These are phyloP conservation scores for Limnodromus scolopaceus DNA, from an alignment of 2,797 vertebrate species.

Conservation along the genomic window DNA sequence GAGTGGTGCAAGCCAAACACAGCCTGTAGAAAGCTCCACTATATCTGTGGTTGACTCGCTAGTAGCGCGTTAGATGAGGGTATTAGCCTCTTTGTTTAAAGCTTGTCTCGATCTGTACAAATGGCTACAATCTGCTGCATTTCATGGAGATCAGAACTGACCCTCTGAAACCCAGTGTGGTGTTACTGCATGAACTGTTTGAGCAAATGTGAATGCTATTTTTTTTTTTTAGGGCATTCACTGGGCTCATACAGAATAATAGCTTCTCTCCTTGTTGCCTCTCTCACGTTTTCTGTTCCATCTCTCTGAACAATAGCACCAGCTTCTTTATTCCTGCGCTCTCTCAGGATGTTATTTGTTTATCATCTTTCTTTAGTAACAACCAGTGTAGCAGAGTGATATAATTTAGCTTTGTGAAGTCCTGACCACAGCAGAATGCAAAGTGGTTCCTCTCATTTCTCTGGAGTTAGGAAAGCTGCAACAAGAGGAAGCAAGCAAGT, in stretches of 20 bases:
- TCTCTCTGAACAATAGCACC: background rate
- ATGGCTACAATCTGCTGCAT: background rate
- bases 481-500: background rate
- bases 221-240: background rate
- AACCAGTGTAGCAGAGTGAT: background rate
- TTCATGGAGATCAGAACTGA: background rate
- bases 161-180: background rate
- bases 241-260: background rate
- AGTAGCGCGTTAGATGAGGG: background rate
- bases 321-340: background rate
- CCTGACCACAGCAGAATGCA: background rate
- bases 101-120: background rate
- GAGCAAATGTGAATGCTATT: fast-evolving
- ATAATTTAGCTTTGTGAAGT: constrained; percentile 39
- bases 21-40: fast-evolving
- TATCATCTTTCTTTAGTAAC: constrained; percentile 31
- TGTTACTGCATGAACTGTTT: background rate
- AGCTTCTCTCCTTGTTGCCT: background rate
- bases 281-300: background rate
- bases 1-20: background rate
- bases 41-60: background rate
- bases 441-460: constrained; percentile 16
- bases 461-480: background rate
- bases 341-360: constrained; percentile 41
- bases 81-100: background rate